These are phyloP conservation scores for Mionectes olivaceus DNA, from an alignment of 2,797 vertebrate species.

Conservation along the genomic window DNA sequence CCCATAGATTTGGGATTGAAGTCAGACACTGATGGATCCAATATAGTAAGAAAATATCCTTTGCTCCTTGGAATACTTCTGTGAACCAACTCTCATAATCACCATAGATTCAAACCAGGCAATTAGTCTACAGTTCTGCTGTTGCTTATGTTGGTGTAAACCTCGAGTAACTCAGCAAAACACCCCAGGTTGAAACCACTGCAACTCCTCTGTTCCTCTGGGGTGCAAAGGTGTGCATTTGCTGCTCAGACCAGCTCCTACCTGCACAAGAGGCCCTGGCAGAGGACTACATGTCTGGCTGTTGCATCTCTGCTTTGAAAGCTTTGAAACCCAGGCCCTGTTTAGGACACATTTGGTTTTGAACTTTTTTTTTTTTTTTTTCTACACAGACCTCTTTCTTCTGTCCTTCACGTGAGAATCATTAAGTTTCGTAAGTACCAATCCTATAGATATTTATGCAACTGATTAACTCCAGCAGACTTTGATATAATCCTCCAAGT, in stretches of 20 bases:
- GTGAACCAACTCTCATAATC: background rate
- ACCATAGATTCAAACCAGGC: background rate
- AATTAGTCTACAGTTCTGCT: background rate
- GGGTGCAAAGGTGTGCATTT: background rate
- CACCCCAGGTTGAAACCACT: background rate
- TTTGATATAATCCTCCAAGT: slow-evolving; percentile 68
- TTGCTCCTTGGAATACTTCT: background rate
- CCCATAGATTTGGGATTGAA: background rate
- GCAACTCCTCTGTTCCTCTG: background rate
- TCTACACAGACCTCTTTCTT: background rate
- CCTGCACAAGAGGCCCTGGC: background rate
- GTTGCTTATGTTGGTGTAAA: rapidly evolving
- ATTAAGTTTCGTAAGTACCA: background rate
- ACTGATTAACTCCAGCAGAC: slow-evolving; percentile 72
- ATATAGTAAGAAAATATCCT: background rate
- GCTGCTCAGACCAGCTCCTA: background rate
- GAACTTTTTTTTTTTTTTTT: background rate
- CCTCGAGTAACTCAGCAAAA: background rate
- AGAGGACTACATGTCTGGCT: background rate
- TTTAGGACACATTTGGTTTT: background rate
- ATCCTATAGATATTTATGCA: background rate
- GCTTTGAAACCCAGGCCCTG: background rate
- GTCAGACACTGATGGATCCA: background rate
- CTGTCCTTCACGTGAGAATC: background rate
- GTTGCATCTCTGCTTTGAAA: background rate